Conservation (phyloP, 2,797 vertebrate genomes). For the Lutjanus campechanus region DNA sequence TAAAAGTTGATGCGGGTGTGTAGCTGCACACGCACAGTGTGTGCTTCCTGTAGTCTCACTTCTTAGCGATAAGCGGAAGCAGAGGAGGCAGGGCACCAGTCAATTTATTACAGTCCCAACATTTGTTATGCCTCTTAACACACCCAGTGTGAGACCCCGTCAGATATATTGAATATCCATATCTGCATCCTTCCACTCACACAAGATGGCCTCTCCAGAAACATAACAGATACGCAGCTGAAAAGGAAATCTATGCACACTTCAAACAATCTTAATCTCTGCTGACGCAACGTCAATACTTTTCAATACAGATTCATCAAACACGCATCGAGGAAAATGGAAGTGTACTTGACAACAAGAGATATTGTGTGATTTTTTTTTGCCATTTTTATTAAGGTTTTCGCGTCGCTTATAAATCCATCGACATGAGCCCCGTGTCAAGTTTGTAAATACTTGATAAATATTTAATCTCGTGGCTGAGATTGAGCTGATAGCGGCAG, state of each 20-base stretch:
- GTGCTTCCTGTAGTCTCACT: conserved; percentile 29
- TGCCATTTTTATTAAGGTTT: conserved; percentile 67
- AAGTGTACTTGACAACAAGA: conserved; percentile 62
- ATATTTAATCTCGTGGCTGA: conserved; percentile 74
- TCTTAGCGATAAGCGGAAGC: conserved; percentile 42
- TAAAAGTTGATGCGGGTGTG: conserved; percentile 20
- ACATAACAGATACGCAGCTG: conserved; percentile 68
- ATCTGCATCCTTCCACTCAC: conserved; percentile 71
- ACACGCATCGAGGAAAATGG: conserved; percentile 53
- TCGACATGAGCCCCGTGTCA: conserved; percentile 51
- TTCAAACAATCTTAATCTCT: conserved; percentile 85
- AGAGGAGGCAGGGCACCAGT: conserved; percentile 49
- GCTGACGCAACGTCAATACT: conserved; percentile 72
- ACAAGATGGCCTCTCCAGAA: conserved; percentile 71
- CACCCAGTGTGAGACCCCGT: conserved; percentile 66
- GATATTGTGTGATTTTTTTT: conserved; percentile 49
- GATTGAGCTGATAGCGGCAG: conserved; percentile 66
- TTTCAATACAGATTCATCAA: conserved; percentile 81
- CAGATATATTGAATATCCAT: conserved; percentile 82
- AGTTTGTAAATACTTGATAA: conserved; percentile 76
- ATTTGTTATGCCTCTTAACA: conserved; percentile 77
- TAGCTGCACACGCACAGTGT: conserved; percentile 15
- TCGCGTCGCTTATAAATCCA: conserved; percentile 64
- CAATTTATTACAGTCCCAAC: conserved; percentile 70
- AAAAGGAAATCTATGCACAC: conserved; percentile 82